phyloP scores from a whole-genome alignment of 1,140 invertebrate species.

The Watersipora subatra region DNA sequence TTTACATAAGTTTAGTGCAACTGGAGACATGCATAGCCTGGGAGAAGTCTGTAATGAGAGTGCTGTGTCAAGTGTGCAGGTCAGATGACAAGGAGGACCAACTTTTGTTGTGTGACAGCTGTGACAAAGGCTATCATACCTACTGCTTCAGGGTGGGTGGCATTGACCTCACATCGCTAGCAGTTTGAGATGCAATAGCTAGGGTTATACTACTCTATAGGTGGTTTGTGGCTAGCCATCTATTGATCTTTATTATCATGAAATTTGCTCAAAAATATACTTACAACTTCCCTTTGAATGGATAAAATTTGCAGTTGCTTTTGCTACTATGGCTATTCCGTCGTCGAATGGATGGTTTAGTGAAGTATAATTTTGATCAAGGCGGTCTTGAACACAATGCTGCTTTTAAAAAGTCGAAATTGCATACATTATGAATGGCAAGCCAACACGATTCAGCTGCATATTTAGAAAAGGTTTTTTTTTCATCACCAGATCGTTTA shows the following conservation, averaged over 20 bases:
- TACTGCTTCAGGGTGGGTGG: conserved; percentile 72
- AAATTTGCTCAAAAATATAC: neutral
- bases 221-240: neutral
- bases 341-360: neutral
- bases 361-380: too few relatives aligned
- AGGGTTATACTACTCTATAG: neutral
- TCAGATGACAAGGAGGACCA: conserved; percentile 91
- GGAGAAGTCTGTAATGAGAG: conserved; percentile 99
- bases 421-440: neutral
- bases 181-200: neutral
- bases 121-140: conserved; percentile 93
- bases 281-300: neutral
- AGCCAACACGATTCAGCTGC: too few relatives aligned
- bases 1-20: conserved; percentile 76
- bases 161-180: too few relatives aligned
- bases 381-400: neutral
- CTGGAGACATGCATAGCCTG: conserved; percentile 83
- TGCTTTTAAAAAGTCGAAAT: neutral
- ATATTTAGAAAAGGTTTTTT: too few relatives aligned
- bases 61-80: conserved; percentile 91
- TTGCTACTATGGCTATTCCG: neutral
- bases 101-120: conserved; percentile 83
- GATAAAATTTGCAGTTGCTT: neutral
- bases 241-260: neutral
- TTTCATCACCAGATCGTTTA: too few relatives aligned